Conservation (phyloP, 2,113 vertebrate species). For the Penelope pileata region DNA sequence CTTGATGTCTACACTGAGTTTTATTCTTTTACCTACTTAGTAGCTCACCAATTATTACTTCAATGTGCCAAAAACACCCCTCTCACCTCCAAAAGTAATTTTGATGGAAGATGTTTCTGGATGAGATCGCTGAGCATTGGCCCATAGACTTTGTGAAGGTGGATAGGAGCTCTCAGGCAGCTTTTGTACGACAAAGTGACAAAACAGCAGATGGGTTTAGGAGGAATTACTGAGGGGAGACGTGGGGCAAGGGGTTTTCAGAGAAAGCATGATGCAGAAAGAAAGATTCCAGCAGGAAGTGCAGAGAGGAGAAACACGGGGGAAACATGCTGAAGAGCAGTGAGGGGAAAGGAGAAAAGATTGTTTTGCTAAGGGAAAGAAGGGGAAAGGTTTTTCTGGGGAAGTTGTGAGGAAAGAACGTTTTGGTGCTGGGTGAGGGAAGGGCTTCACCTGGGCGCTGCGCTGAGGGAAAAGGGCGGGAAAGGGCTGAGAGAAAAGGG, state of each 20-base stretch:
- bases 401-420: rapidly evolving
- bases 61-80: neutral
- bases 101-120: neutral
- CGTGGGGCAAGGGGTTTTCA: neutral
- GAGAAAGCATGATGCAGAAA: neutral
- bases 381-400: neutral
- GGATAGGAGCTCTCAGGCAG: neutral
- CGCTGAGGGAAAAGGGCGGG: neutral
- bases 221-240: neutral
- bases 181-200: neutral
- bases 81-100: neutral
- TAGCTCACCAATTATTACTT: neutral
- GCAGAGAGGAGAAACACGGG: neutral
- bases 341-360: neutral
- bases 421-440: neutral
- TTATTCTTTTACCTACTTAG: neutral
- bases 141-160: neutral
- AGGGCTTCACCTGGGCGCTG: neutral
- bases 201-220: neutral
- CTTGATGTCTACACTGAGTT: too few species aligned
- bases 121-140: neutral
- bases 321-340: neutral
- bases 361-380: neutral
- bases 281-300: neutral
- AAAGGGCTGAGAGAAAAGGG: neutral